Percentiles rank a stretch among this genome's conserved stretches.
phyloP scores from a whole-genome alignment of 2,888 invertebrate genomes.

The Steinernema carpocapsae region DNA sequence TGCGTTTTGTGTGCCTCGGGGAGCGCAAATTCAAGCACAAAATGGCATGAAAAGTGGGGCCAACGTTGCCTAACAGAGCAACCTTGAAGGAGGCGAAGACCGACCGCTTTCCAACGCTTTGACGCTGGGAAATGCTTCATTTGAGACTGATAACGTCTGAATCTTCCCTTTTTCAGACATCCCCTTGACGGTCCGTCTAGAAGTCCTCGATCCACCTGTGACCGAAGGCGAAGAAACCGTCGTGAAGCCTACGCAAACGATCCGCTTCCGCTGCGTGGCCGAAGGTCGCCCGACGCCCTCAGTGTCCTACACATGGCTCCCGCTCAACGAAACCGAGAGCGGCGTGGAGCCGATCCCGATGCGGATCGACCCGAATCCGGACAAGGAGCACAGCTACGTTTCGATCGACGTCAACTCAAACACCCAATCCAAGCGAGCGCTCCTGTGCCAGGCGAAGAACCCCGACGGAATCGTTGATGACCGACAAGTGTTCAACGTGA shows the following conservation, averaged over 20 bases:
- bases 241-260: conserved; percentile 63
- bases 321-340: conserved; percentile 51
- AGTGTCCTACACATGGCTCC: conserved; percentile 67
- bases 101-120: no score
- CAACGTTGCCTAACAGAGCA: no score
- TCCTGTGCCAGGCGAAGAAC: conserved; percentile 66
- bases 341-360: conserved; percentile 27
- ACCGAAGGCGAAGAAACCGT: conserved; percentile 52
- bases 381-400: conserved; percentile 58
- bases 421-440: conserved; percentile 58
- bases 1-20: no score
- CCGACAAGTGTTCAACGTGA: conserved; percentile 60
- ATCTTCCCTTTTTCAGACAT: conserved; percentile 54
- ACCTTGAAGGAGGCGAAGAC: no score
- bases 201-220: conserved; percentile 57
- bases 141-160: no score
- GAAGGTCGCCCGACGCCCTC: conserved; percentile 66
- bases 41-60: no score
- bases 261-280: conserved; percentile 66
- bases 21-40: no score
- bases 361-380: conserved; percentile 45
- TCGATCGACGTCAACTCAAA: conserved; percentile 62
- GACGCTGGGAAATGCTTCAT: no score
- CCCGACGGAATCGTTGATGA: conserved; percentile 64
- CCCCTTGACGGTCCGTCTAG: conserved; percentile 61